Evolutionary conservation across 2,113 vertebrate species (phyloP).

Genomic region (Clupea harengus): DNA sequence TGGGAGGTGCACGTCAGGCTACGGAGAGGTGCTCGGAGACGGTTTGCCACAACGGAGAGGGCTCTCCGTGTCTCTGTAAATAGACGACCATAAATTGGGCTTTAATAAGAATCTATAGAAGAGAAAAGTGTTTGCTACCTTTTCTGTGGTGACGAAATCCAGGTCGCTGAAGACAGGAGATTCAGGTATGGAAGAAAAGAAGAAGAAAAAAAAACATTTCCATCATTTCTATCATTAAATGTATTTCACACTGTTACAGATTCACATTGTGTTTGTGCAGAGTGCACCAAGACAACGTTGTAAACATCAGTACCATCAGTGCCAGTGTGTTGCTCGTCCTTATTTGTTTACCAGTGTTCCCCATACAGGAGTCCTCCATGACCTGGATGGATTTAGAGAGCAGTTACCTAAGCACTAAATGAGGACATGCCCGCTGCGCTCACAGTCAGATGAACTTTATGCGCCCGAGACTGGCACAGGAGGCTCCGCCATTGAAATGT

Average conservation of each 20-base stretch:
- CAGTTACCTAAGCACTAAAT: constrained; percentile 53
- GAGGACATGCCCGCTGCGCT: constrained; percentile 36
- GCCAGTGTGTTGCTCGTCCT: neutral
- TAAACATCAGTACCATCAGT: neutral
- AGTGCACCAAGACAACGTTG: neutral
- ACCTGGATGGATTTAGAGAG: constrained; percentile 17
- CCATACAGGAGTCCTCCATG: neutral
- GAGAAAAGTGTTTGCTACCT: constrained; percentile 52
- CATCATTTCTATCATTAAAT: neutral
- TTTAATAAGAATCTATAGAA: no score
- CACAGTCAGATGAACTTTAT: constrained; percentile 41
- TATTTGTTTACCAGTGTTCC: neutral
- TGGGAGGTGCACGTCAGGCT: no score
- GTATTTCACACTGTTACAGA: neutral
- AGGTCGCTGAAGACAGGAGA: constrained; percentile 49
- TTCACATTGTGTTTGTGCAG: neutral
- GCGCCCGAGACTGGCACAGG: neutral
- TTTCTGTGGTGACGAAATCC: constrained; percentile 65
- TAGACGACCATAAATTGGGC: no score
- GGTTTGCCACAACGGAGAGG: no score
- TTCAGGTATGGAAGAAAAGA: constrained; percentile 7
- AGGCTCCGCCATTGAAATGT: neutral
- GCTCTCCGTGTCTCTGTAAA: no score
- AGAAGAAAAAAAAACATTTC: constrained; percentile 10
- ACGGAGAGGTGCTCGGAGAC: no score